These are phyloP conservation scores for Chironomus tentans DNA, from an alignment of 2,888 invertebrate genomes.

Conservation along the genomic window DNA sequence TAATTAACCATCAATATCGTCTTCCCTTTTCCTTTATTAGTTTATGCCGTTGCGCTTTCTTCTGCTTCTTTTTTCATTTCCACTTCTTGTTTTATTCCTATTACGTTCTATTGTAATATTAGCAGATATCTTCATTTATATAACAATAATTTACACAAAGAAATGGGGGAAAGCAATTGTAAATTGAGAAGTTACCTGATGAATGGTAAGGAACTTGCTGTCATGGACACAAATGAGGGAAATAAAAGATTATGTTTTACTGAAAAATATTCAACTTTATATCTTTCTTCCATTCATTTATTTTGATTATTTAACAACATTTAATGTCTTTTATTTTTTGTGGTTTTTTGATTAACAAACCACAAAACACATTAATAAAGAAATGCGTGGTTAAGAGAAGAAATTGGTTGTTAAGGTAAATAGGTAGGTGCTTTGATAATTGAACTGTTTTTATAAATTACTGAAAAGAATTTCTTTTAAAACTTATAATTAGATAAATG, in stretches of 20 bases:
- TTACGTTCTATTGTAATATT: too few species aligned
- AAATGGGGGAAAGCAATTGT: neutral
- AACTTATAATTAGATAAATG: too few species aligned
- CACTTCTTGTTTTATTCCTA: neutral
- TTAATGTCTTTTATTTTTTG: neutral
- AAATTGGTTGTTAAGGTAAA: too few species aligned
- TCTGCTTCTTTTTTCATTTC: neutral
- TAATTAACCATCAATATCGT: conserved; percentile 17
- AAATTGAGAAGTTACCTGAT: neutral
- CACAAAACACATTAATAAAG: neutral
- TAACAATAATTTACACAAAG: neutral
- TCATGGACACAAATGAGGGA: too few species aligned
- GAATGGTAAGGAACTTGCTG: too few species aligned
- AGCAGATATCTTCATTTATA: neutral
- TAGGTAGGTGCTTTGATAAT: too few species aligned
- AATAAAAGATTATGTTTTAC: neutral
- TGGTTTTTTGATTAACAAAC: neutral
- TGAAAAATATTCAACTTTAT: too few species aligned
- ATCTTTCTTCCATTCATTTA: neutral
- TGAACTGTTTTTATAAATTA: too few species aligned
- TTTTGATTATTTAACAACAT: conserved; percentile 6
- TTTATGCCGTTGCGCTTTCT: neutral
- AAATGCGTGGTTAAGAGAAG: neutral
- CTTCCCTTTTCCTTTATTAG: neutral
- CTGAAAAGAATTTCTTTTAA: too few species aligned